These are phyloP conservation scores for Helicolenus hilgendorfi DNA, from an alignment of 2,797 vertebrate genomes.

Conservation along the genomic window DNA sequence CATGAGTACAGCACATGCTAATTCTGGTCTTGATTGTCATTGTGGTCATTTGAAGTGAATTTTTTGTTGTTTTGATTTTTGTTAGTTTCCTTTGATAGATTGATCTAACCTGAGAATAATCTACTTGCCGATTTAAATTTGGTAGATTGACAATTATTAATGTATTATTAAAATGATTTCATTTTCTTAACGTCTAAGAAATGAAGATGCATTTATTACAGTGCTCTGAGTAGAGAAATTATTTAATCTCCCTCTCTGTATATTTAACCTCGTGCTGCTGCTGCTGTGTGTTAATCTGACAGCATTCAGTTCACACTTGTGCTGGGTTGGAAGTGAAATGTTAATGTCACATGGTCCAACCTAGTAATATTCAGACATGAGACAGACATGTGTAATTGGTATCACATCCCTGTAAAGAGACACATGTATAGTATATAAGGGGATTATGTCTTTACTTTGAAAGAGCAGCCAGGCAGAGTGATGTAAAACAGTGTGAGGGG, in stretches of 20 bases:
- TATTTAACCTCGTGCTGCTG: neutral
- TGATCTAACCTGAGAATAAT: neutral
- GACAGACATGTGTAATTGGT: neutral
- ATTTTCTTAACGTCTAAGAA: neutral
- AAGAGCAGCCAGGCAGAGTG: neutral
- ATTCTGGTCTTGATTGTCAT: neutral
- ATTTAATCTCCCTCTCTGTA: neutral
- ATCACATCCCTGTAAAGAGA: neutral
- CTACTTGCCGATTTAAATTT: neutral
- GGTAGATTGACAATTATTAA: neutral
- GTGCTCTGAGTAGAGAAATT: neutral
- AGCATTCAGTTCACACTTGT: neutral
- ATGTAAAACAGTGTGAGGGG: neutral
- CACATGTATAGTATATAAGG: neutral
- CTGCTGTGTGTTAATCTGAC: neutral
- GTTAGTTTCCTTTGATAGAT: neutral
- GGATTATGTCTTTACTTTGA: neutral
- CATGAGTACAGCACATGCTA: too few relatives aligned
- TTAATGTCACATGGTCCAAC: neutral
- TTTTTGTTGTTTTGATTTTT: neutral
- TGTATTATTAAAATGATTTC: neutral
- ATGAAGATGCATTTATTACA: neutral
- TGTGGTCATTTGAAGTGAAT: neutral
- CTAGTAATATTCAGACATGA: neutral
- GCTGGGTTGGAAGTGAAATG: neutral